A percentile compares a stretch with the other conserved stretches of the same genome.
These are phyloP conservation scores for Leptodirus hochenwartii DNA, from an alignment of 2,888 invertebrate genomes.

Conservation along the genomic window DNA sequence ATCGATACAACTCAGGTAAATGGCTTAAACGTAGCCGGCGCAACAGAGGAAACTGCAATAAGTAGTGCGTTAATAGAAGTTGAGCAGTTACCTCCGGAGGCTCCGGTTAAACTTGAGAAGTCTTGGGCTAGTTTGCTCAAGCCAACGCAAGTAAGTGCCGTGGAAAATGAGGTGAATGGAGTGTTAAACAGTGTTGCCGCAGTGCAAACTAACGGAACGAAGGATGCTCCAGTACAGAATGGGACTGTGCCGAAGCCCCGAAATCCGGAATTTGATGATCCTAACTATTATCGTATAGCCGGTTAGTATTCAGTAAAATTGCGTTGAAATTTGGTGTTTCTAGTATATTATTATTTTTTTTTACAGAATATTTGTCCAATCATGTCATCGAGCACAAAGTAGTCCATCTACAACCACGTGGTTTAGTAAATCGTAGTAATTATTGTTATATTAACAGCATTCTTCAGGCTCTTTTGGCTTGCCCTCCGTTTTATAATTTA, in stretches of 20 bases:
- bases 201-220: slow-evolving; percentile 9
- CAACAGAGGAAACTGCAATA: neutral
- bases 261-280: slow-evolving; percentile 35
- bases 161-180: slow-evolving; percentile 10
- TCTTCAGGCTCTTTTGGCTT: slow-evolving; percentile 81
- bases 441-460: slow-evolving; percentile 96
- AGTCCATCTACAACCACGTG: slow-evolving; percentile 70
- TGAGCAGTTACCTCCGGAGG: too few species aligned
- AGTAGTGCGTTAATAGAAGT: too few species aligned
- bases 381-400: slow-evolving; percentile 63
- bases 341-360: slow-evolving; percentile 5
- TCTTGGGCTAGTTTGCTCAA: slow-evolving; percentile 53
- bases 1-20: too few species aligned
- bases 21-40: neutral
- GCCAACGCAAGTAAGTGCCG: slow-evolving; percentile 11
- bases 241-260: slow-evolving; percentile 4
- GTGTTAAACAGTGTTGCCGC: slow-evolving; percentile 8
- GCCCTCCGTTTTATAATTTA: slow-evolving; percentile 89
- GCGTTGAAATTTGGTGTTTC: too few species aligned
- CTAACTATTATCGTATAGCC: slow-evolving; percentile 49
- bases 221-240: slow-evolving; percentile 9
- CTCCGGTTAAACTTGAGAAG: too few species aligned
- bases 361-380: slow-evolving; percentile 55
- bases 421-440: slow-evolving; percentile 83
- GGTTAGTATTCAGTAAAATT: slow-evolving; percentile 30